Conservation (phyloP, 2,888 invertebrate species). For the Rotaria magnacalcarata region DNA sequence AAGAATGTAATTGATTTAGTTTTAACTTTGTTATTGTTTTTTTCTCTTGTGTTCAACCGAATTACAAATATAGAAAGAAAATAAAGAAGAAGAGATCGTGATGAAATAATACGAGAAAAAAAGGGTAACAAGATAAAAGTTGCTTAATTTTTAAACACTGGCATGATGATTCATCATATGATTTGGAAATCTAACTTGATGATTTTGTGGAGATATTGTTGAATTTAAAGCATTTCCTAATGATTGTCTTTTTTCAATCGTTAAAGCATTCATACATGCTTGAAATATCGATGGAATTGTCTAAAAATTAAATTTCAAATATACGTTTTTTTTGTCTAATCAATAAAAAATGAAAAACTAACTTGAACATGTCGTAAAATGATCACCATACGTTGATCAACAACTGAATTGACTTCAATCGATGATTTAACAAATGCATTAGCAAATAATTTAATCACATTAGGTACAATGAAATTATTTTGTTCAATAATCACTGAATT, state of each 20-base stretch:
- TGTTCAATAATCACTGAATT: constrained; percentile 79
- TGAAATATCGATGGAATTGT: constrained; percentile 39
- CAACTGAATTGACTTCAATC: constrained; percentile 70
- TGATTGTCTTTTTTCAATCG: background rate
- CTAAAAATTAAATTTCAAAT: background rate
- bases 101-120: no score
- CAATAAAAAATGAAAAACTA: constrained; percentile 48
- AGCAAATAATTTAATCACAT: constrained; percentile 78
- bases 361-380: constrained; percentile 83
- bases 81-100: no score
- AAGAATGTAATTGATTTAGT: no score
- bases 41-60: no score
- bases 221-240: background rate
- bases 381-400: constrained; percentile 73
- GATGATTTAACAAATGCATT: constrained; percentile 81
- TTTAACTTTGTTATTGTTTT: no score
- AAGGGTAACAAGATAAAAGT: no score
- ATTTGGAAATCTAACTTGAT: background rate
- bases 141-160: background rate
- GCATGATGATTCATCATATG: background rate
- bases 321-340: no score
- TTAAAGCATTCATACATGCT: constrained; percentile 38
- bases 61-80: no score
- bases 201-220: background rate
- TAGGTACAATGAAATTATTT: constrained; percentile 81